Evolutionary conservation across 1,140 invertebrate genomes (phyloP).

Genomic region (Samia ricini): DNA sequence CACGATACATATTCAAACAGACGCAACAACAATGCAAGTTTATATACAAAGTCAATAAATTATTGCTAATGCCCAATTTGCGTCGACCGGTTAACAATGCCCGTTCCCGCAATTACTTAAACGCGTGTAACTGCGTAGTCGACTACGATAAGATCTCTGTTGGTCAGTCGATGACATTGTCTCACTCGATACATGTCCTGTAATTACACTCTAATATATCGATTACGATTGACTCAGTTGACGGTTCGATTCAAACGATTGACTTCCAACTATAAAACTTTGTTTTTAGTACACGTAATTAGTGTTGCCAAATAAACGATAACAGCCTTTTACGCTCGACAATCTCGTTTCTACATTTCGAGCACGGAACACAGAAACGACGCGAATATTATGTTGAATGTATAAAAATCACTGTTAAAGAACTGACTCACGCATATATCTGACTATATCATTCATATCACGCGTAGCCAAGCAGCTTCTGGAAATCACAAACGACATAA

Average conservation of each 20-base stretch:
- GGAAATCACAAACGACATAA: slow-evolving; percentile 49
- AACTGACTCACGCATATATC: slow-evolving; percentile 30
- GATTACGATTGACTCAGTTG: slow-evolving; percentile 63
- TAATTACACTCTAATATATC: slow-evolving; percentile 71
- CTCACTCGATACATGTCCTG: slow-evolving; percentile 59
- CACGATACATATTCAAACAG: slow-evolving; percentile 68
- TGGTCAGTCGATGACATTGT: slow-evolving; percentile 59
- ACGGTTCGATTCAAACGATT: slow-evolving; percentile 51
- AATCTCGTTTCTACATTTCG: slow-evolving; percentile 21
- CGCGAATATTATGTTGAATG: slow-evolving; percentile 24
- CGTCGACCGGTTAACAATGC: slow-evolving; percentile 70
- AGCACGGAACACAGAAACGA: slow-evolving; percentile 22
- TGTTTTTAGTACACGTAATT: slow-evolving; percentile 63
- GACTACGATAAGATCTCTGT: slow-evolving; percentile 61
- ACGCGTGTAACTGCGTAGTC: slow-evolving; percentile 62
- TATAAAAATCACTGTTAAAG: slow-evolving; percentile 18
- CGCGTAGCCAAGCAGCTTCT: slow-evolving; percentile 52
- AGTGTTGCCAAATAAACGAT: slow-evolving; percentile 46
- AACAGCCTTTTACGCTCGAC: slow-evolving; percentile 31
- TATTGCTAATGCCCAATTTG: slow-evolving; percentile 75
- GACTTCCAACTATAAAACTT: slow-evolving; percentile 63
- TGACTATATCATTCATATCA: slow-evolving; percentile 42
- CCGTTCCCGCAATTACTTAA: slow-evolving; percentile 75
- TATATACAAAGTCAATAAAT: slow-evolving; percentile 73
- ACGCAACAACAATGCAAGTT: slow-evolving; percentile 63